Evolutionary conservation across 1,140 invertebrate genomes (phyloP), one percentile per base, ranked within the genome.

Genomic region (Eurosta solidaginis): DNA sequence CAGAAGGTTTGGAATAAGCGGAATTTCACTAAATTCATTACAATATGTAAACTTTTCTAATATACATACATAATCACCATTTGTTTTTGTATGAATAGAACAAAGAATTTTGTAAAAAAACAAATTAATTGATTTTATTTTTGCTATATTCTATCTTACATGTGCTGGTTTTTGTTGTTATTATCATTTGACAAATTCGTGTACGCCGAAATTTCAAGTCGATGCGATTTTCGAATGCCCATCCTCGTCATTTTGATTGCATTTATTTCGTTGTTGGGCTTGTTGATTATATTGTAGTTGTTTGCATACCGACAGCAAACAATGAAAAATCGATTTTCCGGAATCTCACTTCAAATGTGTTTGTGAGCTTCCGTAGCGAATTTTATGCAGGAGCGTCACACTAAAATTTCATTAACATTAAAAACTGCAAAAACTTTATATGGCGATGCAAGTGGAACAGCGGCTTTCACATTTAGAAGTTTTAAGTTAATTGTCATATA

Each of bases 261-360:
- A 10, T 68, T 40, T 17, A 14, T 68, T 68, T 42, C 14, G 33
- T 36, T 68, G n/a, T 68, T 27, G 10, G 4, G 1, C 17, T 4
- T 59, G 29, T 33, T 10, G 4, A 0, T n/a, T 10, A 17, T 3
- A 3, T 17, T 49, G 45, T 59, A 17, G 29, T 59, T n/a, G 54
- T 33, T 68, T 4, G 29, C 20, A 22, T 40, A 5, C 27, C n/a
- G n/a, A 42, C 45, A 3, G n/a, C 7, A 9, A 68, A 40, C 59
- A 68, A 68, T 40, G 59, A 22, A 33, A 68, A 68, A 68, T 68
- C 59, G 59, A 68, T 68, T 68, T 68, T 68, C 36, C n/a, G n/a
- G 59, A 36, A 68, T 40, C 40, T 68, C 59, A 29, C 40, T 54
- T 68, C 12, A 68, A 36, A 29, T 33, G 59, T 68, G 33, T 36